A percentile compares a stretch with the other conserved stretches of the same genome.
Conservation (phyloP, 2,888 invertebrate species). For the Nephrotoma guestfalica region DNA sequence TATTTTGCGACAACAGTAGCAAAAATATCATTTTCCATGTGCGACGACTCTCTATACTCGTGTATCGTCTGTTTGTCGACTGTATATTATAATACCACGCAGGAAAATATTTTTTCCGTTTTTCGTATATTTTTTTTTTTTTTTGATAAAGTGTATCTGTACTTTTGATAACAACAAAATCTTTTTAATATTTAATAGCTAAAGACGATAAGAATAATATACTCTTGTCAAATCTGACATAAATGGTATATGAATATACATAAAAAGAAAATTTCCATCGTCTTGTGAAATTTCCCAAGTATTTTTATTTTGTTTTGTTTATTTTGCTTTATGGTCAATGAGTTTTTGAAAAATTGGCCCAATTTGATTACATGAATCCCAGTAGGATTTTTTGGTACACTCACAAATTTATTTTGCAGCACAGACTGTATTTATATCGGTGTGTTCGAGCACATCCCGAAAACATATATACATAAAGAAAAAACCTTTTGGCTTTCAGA, state of each 20-base stretch:
- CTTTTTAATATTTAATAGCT: background rate
- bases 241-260: background rate
- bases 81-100: background rate
- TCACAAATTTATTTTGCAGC: background rate
- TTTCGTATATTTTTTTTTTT: background rate
- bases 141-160: background rate
- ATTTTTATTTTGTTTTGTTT: background rate
- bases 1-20: background rate
- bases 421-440: background rate
- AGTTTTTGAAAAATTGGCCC: background rate
- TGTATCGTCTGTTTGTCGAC: background rate
- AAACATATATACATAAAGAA: background rate
- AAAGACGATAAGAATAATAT: background rate
- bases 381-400: background rate
- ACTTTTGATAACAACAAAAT: background rate
- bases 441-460: background rate
- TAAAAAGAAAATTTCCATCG: background rate
- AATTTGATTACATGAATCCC: background rate
- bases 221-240: background rate
- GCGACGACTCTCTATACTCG: background rate
- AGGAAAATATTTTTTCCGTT: background rate
- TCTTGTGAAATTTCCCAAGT: background rate
- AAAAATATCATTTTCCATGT: background rate
- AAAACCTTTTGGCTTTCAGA: background rate
- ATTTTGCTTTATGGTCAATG: background rate